These are phyloP conservation scores for Cataglyphis livida DNA, from an alignment of 2,888 invertebrate genomes.

Conservation along the genomic window DNA sequence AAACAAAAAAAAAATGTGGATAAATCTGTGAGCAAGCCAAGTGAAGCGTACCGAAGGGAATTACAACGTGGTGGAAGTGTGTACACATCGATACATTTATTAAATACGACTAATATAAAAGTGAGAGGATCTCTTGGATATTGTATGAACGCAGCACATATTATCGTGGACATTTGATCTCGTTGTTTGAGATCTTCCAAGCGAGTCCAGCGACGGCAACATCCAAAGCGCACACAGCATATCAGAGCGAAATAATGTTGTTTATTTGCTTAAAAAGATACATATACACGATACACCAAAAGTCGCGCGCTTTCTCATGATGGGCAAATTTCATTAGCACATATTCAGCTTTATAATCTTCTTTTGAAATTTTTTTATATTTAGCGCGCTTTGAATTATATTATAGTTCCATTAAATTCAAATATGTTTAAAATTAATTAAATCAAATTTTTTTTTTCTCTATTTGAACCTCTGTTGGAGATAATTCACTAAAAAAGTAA, in stretches of 20 bases:
- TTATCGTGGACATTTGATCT: slow-evolving; percentile 12
- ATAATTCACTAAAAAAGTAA: neutral
- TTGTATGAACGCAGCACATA: slow-evolving; percentile 12
- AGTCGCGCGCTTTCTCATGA: slow-evolving; percentile 5
- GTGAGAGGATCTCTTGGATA: slow-evolving; percentile 21
- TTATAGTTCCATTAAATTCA: neutral
- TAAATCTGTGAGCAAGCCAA: slow-evolving; percentile 46
- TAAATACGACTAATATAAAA: slow-evolving; percentile 61
- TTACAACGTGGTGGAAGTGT: slow-evolving; percentile 9
- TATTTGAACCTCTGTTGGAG: neutral
- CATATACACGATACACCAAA: slow-evolving; percentile 18
- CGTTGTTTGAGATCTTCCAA: slow-evolving; percentile 20
- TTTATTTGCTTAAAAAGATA: slow-evolving; percentile 38
- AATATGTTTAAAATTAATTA: neutral
- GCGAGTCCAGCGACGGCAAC: slow-evolving; percentile 55
- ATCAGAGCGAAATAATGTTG: slow-evolving; percentile 25
- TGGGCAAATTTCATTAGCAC: neutral
- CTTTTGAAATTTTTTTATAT: neutral
- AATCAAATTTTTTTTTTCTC: neutral
- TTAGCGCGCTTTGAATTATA: no score
- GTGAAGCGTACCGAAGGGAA: slow-evolving; percentile 44
- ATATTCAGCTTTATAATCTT: neutral
- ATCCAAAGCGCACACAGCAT: slow-evolving; percentile 65
- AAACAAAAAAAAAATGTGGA: slow-evolving; percentile 44
- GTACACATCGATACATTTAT: slow-evolving; percentile 68